phyloP scores from a whole-genome alignment of 2,113 vertebrate species.

The Arvicanthis niloticus region DNA sequence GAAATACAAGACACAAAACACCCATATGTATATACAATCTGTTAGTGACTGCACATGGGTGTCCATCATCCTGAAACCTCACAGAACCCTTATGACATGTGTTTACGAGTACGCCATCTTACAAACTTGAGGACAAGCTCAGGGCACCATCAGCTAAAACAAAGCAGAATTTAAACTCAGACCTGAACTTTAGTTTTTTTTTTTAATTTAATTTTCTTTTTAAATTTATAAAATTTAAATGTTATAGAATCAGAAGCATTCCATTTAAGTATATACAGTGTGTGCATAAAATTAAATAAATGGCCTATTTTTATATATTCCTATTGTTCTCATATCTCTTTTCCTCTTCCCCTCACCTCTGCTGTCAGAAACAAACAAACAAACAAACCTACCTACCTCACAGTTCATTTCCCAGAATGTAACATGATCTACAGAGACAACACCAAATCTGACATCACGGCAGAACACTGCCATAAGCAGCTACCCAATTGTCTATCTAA shows the following conservation, averaged over 20 bases:
- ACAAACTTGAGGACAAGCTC: conserved; percentile 26
- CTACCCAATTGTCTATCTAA: conserved; percentile 20
- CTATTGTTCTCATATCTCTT: not conserved
- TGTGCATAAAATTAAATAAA: not conserved
- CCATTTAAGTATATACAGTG: not conserved
- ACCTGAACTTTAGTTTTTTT: not conserved
- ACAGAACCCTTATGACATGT: not conserved
- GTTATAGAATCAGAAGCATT: not conserved
- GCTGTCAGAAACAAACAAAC: not conserved
- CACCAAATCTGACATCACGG: not conserved
- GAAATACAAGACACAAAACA: not conserved
- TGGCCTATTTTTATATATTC: not conserved
- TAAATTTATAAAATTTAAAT: too few relatives aligned
- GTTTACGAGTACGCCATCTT: not conserved
- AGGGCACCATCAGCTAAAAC: not conserved
- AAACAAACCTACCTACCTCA: not conserved
- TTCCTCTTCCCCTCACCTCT: not conserved
- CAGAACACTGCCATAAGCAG: not conserved
- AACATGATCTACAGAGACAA: conserved; percentile 33
- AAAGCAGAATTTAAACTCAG: conserved; percentile 36
- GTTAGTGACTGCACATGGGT: not conserved
- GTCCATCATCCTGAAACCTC: not conserved
- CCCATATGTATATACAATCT: not conserved
- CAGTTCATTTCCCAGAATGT: conserved; percentile 18
- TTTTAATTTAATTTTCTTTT: not conserved